Percentiles rank a stretch among this genome's conserved stretches.
Conservation (phyloP, 37 sponge, comb jelly and placozoan genomes). For the Agelas oroides region DNA sequence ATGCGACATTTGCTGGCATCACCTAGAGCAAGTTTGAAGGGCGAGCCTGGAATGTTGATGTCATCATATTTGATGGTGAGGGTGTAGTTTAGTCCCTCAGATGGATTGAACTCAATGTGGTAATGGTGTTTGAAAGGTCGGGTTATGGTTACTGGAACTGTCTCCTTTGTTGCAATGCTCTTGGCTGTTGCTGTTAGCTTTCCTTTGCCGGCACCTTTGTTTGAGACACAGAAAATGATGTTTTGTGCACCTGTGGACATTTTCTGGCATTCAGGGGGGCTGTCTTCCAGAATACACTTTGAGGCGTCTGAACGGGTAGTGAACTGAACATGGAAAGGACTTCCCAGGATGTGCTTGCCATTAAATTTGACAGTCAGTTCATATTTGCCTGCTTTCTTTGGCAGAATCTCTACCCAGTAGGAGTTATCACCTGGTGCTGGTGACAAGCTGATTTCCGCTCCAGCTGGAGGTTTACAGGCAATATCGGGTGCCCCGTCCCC, state of each 20-base stretch:
- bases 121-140: conserved; percentile 37
- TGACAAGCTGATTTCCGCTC: conserved; percentile 36
- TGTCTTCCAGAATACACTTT: conserved; percentile 65
- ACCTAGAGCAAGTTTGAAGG: conserved; percentile 74
- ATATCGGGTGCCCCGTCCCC: conserved; percentile 52
- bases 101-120: conserved; percentile 55
- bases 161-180: conserved; percentile 31
- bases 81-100: conserved; percentile 55
- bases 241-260: conserved; percentile 10
- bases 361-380: conserved; percentile 51
- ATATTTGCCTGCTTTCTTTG: conserved; percentile 54
- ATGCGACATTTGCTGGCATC: conserved; percentile 48
- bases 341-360: conserved; percentile 79
- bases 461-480: conserved; percentile 33
- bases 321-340: conserved; percentile 70
- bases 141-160: conserved; percentile 20
- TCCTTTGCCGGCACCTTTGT: conserved; percentile 80
- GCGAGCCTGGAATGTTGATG: conserved; percentile 78
- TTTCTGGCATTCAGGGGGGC: conserved; percentile 12
- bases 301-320: conserved; percentile 64
- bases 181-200: conserved; percentile 57
- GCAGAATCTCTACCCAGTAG: conserved; percentile 64
- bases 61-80: conserved; percentile 73
- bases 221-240: conserved; percentile 55
- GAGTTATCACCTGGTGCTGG: conserved; percentile 19